Evolutionary conservation across 2,797 vertebrate species (phyloP), one percentile per base, ranked within the genome.

Genomic region (Cheirogaleus major): DNA sequence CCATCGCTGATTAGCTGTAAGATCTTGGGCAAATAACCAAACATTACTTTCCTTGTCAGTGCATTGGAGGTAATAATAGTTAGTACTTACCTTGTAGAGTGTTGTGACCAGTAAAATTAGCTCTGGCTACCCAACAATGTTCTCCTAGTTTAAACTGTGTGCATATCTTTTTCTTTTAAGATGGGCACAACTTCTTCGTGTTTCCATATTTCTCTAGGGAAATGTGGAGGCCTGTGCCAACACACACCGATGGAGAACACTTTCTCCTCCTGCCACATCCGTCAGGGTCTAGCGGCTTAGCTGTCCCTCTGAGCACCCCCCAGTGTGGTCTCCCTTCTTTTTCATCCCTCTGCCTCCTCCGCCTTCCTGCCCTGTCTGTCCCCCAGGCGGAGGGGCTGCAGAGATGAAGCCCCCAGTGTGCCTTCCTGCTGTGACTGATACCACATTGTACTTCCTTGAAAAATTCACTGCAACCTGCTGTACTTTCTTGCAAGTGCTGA

Each of bases 401-500:
- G 48, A 61, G 59, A 30, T 35, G 17, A n/a, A 75, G 43, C 69
- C 76, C 15, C 86, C 57, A 25, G 4, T 25, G 48, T 35, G 41
- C 45, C 52, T 27, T 84, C 75, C 72, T 80, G 43, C 57, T 73
- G 78, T 69, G 23, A 97, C 95, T 98, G 98, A 97, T 98, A 98
- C 98, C 98, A 98, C 97, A 69, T 98, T 98, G 98, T 98, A 98
- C 93, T 97, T 97, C 95, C 96, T 98, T 97, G 96, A 95, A 97
- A 98, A 95, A 97, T 97, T 98, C 97, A 93, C 96, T 95, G 96
- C 97, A 95, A 15, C 98, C 96, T 65, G 35, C 88, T 93, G 82
- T 92, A 94, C 96, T 97, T 97, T 97, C 91, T 85, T 91, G 61
- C 90, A 97, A 98, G 93, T 98, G 98, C 98, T 98, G 98, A 98